Evolutionary conservation across 1,140 invertebrate genomes (phyloP).

Genomic region (Lepidurus apus): DNA sequence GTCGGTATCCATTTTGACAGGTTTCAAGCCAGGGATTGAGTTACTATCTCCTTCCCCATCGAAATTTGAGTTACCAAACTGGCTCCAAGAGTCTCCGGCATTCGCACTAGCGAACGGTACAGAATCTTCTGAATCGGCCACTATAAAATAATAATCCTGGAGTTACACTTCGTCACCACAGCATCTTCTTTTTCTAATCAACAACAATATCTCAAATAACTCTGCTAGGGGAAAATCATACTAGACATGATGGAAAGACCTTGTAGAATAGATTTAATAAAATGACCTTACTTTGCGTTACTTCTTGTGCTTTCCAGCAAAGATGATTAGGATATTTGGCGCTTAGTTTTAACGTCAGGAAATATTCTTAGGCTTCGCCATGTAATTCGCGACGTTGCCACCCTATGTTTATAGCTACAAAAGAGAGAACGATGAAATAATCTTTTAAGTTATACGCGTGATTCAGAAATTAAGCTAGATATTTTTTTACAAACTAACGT

Average conservation of each 20-base stretch:
- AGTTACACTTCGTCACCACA: too few species aligned
- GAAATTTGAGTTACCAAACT: neutral
- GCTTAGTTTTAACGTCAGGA: neutral
- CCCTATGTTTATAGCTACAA: neutral
- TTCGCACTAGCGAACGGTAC: neutral
- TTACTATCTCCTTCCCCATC: neutral
- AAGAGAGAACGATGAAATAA: neutral
- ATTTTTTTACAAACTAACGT: too few species aligned
- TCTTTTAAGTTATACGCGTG: too few species aligned
- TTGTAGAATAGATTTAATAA: too few species aligned
- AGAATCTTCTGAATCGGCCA: neutral
- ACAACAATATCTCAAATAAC: too few species aligned
- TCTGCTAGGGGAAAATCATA: too few species aligned
- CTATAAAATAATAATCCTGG: neutral
- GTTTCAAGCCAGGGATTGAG: neutral
- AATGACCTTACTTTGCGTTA: neutral
- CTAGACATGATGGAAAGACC: too few species aligned
- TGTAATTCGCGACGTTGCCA: neutral
- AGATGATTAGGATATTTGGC: neutral
- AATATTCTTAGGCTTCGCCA: constrained; percentile 1
- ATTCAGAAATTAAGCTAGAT: too few species aligned
- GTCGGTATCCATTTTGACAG: neutral
- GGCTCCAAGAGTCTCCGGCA: neutral
- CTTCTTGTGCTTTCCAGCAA: neutral
- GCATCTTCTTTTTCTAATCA: too few species aligned